Conservation (phyloP, 2,113 vertebrate species). For the Semnornis frantzii region DNA sequence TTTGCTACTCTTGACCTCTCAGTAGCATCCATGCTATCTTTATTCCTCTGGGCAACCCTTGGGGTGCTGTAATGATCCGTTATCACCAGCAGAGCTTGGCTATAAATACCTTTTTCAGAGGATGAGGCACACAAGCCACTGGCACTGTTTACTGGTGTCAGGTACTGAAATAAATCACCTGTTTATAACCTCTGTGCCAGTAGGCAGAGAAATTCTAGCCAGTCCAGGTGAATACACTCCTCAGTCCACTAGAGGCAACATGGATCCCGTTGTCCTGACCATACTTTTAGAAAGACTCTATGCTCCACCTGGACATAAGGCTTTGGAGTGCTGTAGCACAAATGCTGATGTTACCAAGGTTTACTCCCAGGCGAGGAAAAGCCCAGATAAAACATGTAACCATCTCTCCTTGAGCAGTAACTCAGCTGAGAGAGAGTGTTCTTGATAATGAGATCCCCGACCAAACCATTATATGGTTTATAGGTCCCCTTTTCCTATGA, state of each 20-base stretch:
- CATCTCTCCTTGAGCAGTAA: not conserved
- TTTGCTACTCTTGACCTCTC: not conserved
- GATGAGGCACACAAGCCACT: not conserved
- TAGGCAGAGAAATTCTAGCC: not conserved
- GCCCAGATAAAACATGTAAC: not conserved
- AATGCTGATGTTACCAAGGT: not conserved
- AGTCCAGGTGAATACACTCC: rapidly evolving
- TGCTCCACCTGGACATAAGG: not conserved
- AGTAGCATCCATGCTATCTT: not conserved
- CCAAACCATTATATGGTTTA: not conserved
- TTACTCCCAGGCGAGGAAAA: not conserved
- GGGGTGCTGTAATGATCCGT: not conserved
- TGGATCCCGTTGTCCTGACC: rapidly evolving
- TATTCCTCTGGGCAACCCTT: not conserved
- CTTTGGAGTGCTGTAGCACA: not conserved
- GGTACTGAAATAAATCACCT: not conserved
- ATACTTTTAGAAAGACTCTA: not conserved
- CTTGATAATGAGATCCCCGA: not conserved
- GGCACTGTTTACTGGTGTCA: not conserved
- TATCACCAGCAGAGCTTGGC: not conserved
- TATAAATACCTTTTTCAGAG: not conserved
- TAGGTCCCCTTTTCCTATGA: not conserved
- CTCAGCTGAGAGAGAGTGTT: not conserved
- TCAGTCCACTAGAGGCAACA: not conserved
- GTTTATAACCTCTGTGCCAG: not conserved